Evolutionary conservation across 2,113 vertebrate genomes (phyloP), one percentile per base, ranked within the genome.

Genomic region (Epinephelus moara): DNA sequence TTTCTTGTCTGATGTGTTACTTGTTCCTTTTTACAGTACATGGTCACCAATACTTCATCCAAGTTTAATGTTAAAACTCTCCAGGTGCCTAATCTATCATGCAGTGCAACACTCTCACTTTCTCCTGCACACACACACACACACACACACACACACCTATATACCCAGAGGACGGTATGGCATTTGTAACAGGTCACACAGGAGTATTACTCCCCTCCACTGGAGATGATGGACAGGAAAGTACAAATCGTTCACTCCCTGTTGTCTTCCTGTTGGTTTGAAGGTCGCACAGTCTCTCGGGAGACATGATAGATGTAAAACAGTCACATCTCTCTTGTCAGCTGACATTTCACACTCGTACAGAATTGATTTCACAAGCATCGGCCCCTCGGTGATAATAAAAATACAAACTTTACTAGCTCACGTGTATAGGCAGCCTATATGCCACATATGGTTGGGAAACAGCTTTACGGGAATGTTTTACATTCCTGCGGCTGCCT

Each of bases 241-340:
- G 75, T 70, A 67, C 47, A 84, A 78, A 88, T 67, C 0, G 3
- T 37, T 75, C 12, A 6, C 62, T 66, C 23, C 13, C 1, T 37
- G 14, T 74, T 52, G 47, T 37, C 85, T 64, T 73, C 62, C 78
- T 61, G 25, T 45, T 73, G 19, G 66, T 73, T 68, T 84, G 81
- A 92, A 93, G 93, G 88, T 93, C 88, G 0, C 64, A 18, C 70
- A 9, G 25, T 84, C 52, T 82, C 84, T 82, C 57, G 33, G 70
- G 80, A 71, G 73, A 84, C 59, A 2, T 12, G 70, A 86, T 17
- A 19, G 74, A 80, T 78, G 80, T 67, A 82, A 83, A 90, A 81
- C 60, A 59, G 53, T 75, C 79, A 60, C 79, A 75, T 86, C 74
- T 75, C 82, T 77, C 72, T 59, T 23, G 73, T 89, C 63, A 70